Percentiles rank a stretch among this genome's conserved stretches.
phyloP scores from a whole-genome alignment of 1,140 invertebrate genomes.

The Triops longicaudatus region DNA sequence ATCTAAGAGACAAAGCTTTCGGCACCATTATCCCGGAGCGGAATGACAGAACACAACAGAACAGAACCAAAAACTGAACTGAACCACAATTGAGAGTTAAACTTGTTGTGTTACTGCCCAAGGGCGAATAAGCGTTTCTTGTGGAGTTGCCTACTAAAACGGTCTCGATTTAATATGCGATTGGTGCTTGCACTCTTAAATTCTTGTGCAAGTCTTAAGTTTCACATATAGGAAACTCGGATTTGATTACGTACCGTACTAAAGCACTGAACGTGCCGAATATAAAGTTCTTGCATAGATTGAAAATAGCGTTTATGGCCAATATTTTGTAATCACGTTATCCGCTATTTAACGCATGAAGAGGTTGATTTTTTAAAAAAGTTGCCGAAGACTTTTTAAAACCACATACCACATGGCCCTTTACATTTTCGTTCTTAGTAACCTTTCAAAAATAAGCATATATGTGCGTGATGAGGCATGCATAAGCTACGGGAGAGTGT shows the following conservation, averaged over 20 bases:
- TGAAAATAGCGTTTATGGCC: neutral
- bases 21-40: neutral
- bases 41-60: neutral
- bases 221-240: too few species aligned
- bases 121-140: neutral
- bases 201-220: too few species aligned
- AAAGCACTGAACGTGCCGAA: neutral
- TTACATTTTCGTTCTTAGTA: neutral
- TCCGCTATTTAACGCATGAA: neutral
- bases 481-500: neutral
- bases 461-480: neutral
- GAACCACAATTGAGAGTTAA: neutral
- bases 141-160: neutral
- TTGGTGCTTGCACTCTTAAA: too few species aligned
- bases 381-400: neutral
- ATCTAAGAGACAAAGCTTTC: neutral
- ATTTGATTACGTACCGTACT: too few species aligned
- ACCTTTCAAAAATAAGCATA: neutral
- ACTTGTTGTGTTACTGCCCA: neutral
- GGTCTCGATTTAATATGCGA: too few species aligned
- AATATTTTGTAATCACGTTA: neutral
- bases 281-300: neutral
- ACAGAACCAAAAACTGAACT: too few species aligned
- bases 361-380: neutral
- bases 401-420: neutral